Percentiles rank a stretch among this genome's conserved stretches.
phyloP scores from a whole-genome alignment of 2,113 vertebrate species.

The Oxyura jamaicensis region DNA sequence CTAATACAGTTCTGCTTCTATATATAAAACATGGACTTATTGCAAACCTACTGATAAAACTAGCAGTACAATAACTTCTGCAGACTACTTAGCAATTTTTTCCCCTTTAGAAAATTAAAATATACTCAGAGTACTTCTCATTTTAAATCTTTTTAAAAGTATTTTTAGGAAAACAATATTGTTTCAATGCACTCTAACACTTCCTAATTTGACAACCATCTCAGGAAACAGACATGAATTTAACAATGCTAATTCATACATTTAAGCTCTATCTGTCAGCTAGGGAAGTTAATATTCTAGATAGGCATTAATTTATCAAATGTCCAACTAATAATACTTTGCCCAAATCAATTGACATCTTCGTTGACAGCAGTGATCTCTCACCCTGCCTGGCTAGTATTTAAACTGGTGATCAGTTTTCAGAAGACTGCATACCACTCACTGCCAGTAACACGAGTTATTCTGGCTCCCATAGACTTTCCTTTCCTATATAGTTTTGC shows the following conservation, averaged over 20 bases:
- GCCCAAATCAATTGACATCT: neutral
- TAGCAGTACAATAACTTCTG: neutral
- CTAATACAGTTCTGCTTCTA: conserved; percentile 1
- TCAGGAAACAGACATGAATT: neutral
- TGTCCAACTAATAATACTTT: neutral
- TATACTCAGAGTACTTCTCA: neutral
- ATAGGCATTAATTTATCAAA: neutral
- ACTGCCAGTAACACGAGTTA: neutral
- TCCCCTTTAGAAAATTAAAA: neutral
- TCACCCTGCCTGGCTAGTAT: neutral
- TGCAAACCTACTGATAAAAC: conserved; percentile 27
- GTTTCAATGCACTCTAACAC: neutral
- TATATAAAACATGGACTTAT: neutral
- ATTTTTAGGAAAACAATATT: neutral
- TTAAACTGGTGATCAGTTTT: neutral
- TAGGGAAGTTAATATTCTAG: neutral
- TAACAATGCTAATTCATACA: neutral
- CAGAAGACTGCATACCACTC: neutral
- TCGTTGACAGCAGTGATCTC: neutral
- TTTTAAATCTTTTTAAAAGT: neutral
- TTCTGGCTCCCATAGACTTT: neutral
- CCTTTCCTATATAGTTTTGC: conserved; percentile 6
- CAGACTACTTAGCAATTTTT: neutral
- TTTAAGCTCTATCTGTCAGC: neutral
- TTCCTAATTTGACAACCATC: neutral